These are phyloP conservation scores for Stenodera caucasica DNA, from an alignment of 2,888 invertebrate species.

Conservation along the genomic window DNA sequence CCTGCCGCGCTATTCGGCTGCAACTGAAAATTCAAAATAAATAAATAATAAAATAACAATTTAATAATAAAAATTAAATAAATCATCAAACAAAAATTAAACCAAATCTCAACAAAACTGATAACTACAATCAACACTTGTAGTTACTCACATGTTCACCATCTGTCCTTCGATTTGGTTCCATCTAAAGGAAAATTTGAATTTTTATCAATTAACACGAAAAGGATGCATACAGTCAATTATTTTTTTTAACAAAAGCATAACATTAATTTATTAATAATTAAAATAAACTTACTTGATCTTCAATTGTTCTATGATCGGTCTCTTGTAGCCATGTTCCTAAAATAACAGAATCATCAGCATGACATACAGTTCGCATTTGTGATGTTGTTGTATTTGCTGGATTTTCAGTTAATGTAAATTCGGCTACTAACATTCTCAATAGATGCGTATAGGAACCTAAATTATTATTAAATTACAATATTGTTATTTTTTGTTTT, in stretches of 20 bases:
- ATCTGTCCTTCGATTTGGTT: constrained; percentile 79
- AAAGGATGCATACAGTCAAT: constrained; percentile 19
- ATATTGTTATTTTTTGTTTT: constrained; percentile 2
- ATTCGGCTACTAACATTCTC: constrained; percentile 90
- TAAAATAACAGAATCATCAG: constrained; percentile 86
- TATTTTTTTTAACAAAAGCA: no score
- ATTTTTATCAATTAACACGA: constrained; percentile 19
- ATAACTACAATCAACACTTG: constrained; percentile 32
- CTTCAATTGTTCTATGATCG: constrained; percentile 94
- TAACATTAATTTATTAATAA: neutral
- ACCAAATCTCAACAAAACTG: constrained; percentile 27
- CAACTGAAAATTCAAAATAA: constrained; percentile 62
- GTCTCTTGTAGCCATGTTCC: constrained; percentile 96
- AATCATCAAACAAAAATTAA: constrained; percentile 34
- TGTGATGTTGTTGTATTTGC: constrained; percentile 89
- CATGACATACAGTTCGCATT: constrained; percentile 79
- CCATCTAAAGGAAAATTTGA: constrained; percentile 65
- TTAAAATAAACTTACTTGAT: constrained; percentile 73
- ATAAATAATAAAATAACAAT: constrained; percentile 14
- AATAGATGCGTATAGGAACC: constrained; percentile 84
- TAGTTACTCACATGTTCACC: constrained; percentile 76
- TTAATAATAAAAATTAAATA: constrained; percentile 13
- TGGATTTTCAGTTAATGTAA: constrained; percentile 91
- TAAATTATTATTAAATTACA: constrained; percentile 38
- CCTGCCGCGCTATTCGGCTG: constrained; percentile 94